Percentiles rank a stretch among this genome's conserved stretches.
These are phyloP conservation scores for Ichneumon xanthorius DNA, from an alignment of 2,888 invertebrate species.

Conservation along the genomic window DNA sequence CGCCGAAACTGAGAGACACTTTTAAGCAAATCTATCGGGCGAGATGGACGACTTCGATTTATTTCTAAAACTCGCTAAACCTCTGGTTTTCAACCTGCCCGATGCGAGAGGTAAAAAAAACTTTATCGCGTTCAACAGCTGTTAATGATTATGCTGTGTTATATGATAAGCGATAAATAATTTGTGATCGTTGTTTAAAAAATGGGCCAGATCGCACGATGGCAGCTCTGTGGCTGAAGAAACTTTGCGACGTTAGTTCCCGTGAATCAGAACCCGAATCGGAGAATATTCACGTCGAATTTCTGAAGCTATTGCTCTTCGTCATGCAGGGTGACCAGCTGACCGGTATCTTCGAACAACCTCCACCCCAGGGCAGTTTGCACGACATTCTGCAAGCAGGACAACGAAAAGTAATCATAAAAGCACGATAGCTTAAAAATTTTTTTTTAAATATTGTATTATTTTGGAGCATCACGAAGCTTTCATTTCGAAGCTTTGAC, in stretches of 20 bases:
- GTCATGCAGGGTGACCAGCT: slow-evolving; percentile 84
- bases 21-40: not conserved
- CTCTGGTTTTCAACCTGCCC: slow-evolving; percentile 83
- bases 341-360: slow-evolving; percentile 83
- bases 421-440: not conserved
- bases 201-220: slow-evolving; percentile 81
- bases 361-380: slow-evolving; percentile 79
- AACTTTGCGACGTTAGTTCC: slow-evolving; percentile 74
- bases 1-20: not conserved
- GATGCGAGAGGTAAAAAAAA: slow-evolving; percentile 82
- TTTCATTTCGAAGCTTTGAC: no score
- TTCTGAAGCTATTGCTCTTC: slow-evolving; percentile 85
- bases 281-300: slow-evolving; percentile 81
- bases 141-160: not conserved
- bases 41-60: slow-evolving; percentile 82
- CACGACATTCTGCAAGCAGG: slow-evolving; percentile 75
- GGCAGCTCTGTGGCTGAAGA: slow-evolving; percentile 85
- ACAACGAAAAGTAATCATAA: slow-evolving; percentile 28
- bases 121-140: not conserved
- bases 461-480: not conserved
- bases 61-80: slow-evolving; percentile 84
- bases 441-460: not conserved
- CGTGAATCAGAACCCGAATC: slow-evolving; percentile 16
- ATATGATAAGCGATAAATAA: not conserved
- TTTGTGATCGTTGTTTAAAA: not conserved